Conservation (phyloP, 2,797 vertebrate genomes). For the Poecile montanus region DNA sequence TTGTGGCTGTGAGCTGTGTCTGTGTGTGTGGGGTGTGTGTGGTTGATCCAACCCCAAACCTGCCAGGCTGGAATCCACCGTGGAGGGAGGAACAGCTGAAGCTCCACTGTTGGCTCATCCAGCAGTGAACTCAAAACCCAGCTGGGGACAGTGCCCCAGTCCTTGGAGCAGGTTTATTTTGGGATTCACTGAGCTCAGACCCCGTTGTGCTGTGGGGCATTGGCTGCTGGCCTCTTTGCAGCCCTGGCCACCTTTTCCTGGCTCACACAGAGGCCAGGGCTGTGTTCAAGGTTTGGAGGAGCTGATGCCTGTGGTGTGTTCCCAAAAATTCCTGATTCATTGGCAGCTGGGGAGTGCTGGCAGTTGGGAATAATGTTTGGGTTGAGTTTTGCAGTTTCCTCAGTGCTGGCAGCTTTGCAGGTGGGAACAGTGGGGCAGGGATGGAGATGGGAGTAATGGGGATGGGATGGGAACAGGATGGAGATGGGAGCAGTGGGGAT, state of each 20-base stretch:
- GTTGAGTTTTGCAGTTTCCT: background rate
- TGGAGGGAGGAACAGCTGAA: conserved; percentile 11
- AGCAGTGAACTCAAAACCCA: background rate
- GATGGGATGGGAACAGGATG: background rate
- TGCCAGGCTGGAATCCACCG: background rate
- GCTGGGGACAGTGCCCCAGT: background rate
- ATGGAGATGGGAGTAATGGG: too few species aligned
- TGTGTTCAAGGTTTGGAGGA: accelerated
- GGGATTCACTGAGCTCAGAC: background rate
- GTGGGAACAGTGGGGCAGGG: background rate
- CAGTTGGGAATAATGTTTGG: background rate
- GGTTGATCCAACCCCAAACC: background rate
- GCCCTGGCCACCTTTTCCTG: background rate
- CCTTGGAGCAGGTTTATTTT: conserved; percentile 13
- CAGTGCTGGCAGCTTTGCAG: accelerated
- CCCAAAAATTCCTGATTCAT: background rate
- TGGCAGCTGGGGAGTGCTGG: background rate
- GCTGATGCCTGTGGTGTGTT: background rate
- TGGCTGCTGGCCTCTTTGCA: background rate
- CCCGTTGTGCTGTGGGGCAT: accelerated
- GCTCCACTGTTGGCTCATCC: background rate
- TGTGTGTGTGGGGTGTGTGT: background rate
- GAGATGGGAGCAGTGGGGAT: accelerated
- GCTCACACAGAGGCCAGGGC: background rate
- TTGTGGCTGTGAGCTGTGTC: background rate